A percentile compares a stretch with the other conserved stretches of the same genome.
phyloP scores from a whole-genome alignment of 2,888 invertebrate genomes.

The Agapetus fuscipes region DNA sequence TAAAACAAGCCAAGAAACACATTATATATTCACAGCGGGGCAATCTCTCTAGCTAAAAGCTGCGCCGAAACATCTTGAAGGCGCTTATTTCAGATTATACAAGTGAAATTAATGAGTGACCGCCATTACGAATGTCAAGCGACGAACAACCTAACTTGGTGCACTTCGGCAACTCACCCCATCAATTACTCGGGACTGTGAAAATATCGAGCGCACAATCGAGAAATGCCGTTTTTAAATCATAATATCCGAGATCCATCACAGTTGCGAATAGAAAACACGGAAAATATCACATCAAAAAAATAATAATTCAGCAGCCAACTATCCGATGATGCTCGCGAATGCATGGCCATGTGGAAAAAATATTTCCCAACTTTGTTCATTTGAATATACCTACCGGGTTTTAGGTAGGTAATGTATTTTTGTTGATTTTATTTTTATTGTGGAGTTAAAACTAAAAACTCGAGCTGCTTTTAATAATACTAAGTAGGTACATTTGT shows the following conservation, averaged over 20 bases:
- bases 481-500: too few species aligned
- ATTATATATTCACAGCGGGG: too few species aligned
- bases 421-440: too few species aligned
- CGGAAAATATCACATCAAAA: constrained; percentile 21
- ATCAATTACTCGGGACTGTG: constrained; percentile 31
- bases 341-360: constrained; percentile 8
- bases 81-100: too few species aligned
- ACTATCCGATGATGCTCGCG: constrained; percentile 15
- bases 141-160: constrained; percentile 39
- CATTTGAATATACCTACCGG: too few species aligned
- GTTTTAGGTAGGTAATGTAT: too few species aligned
- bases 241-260: constrained; percentile 20
- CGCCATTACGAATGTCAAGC: constrained; percentile 47
- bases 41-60: too few species aligned
- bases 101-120: constrained; percentile 27
- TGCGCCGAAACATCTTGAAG: too few species aligned
- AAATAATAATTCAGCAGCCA: constrained; percentile 18
- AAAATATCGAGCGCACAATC: constrained; percentile 28
- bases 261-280: constrained; percentile 22
- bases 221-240: constrained; percentile 8
- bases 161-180: constrained; percentile 38
- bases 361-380: too few species aligned
- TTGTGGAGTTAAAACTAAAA: too few species aligned
- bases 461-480: too few species aligned
- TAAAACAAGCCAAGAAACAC: too few species aligned